Conservation (phyloP, 2,113 vertebrate genomes). For the Apodemus sylvaticus region DNA sequence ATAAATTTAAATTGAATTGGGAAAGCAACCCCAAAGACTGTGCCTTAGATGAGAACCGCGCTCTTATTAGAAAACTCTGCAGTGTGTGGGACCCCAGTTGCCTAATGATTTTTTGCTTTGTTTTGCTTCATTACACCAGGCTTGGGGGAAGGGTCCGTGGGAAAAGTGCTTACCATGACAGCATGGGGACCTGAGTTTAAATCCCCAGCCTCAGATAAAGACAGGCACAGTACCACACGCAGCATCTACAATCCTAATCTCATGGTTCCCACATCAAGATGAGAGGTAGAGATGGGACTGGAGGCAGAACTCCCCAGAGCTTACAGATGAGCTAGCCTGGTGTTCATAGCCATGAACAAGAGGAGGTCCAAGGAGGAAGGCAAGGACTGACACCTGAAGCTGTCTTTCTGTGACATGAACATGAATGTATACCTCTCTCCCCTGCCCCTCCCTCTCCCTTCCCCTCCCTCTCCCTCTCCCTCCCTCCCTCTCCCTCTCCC, state of each 20-base stretch:
- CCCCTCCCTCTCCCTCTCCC: too few species aligned
- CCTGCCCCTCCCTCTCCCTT: too few species aligned
- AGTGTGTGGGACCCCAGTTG: neutral
- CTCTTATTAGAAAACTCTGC: constrained; percentile 56
- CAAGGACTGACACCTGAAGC: neutral
- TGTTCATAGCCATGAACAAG: neutral
- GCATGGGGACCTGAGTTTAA: neutral
- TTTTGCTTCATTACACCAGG: constrained; percentile 4
- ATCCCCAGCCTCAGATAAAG: neutral
- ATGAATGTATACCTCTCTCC: too few species aligned
- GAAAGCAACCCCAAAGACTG: constrained; percentile 43
- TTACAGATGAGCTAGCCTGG: too few species aligned
- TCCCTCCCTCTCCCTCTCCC: too few species aligned
- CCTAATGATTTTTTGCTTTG: neutral
- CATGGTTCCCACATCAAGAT: neutral
- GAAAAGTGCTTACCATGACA: neutral
- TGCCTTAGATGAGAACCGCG: constrained; percentile 39
- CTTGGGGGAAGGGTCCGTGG: neutral
- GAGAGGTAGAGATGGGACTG: neutral
- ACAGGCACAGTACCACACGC: neutral
- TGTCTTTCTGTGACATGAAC: neutral
- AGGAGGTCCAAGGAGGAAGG: neutral
- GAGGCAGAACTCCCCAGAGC: too few species aligned
- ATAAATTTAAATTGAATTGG: constrained; percentile 25
- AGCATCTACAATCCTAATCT: neutral